Base-by-base conservation (phyloP, 2,888 invertebrate species). In the Lithophane ornitopus region DNA sequence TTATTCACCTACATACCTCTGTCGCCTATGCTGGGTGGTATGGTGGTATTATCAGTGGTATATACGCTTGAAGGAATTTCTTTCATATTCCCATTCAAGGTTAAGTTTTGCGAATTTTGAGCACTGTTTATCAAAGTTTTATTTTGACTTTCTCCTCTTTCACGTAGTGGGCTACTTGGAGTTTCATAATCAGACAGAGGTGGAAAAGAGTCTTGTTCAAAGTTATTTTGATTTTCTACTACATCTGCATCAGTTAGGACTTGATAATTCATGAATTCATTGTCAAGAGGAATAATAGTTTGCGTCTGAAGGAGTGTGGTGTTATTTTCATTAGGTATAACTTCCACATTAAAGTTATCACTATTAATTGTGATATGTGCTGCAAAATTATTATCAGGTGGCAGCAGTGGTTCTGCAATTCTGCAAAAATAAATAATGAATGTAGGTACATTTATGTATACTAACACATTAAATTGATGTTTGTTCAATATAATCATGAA, bases 271-370 rank as follows among this genome's bases (percentile, higher is more conserved):
- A 77, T 41, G 46, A 82, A 22, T 54, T 80, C 69, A 22, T 49
- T 56, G n/a, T 73, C 49, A 52, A 56, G n/a, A 58, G 65, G 44
- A 22, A 66, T 69, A 39, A 72, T n/a, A n/a, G 78, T 62, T 19
- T 63, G 61, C 26, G 39, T 22, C 41, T 52, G 44, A 14, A 63
- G 56, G n/a, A 46, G 44, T 49, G 34, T 41, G 19, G 41, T 61
- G 11, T 59, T 68, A 59, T 77, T 76, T 68, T 71, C 59, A 67
- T 80, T 66, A 73, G 82, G 74, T 34, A 86, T 68, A 34, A 90
- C 71, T 82, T 90, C 78, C 12, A 89, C 70, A 73, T 85, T 82
- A 70, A 86, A 84, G 39, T 85, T 80, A 6, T 82, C 69, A 59
- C 75, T 73, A 59, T 77, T 85, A 58, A 86, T 85, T 65, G 76